Evolutionary conservation across 2,888 invertebrate species (phyloP).

Genomic region (Dascillus cervinus): DNA sequence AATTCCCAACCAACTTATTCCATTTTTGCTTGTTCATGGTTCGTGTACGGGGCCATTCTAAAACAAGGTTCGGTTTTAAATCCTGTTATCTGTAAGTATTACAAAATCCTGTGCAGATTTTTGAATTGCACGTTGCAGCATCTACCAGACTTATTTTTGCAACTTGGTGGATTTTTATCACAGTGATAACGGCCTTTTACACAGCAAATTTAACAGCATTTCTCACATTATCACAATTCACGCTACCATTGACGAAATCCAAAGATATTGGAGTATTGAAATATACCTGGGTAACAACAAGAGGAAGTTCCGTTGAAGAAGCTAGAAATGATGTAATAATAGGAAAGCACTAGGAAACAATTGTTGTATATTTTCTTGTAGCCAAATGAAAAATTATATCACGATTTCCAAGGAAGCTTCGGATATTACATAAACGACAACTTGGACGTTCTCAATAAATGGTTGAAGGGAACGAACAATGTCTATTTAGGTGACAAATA

Average conservation of each 20-base stretch:
- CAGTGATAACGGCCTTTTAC: conserved; percentile 80
- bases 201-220: conserved; percentile 88
- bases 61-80: conserved; percentile 78
- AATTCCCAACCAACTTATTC: neutral
- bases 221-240: conserved; percentile 76
- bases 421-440: conserved; percentile 25
- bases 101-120: neutral
- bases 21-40: conserved; percentile 61
- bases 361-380: neutral
- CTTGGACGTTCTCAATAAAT: conserved; percentile 39
- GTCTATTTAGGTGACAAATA: conserved; percentile 65
- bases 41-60: conserved; percentile 78
- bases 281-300: conserved; percentile 62
- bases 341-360: too few relatives aligned
- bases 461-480: conserved; percentile 43
- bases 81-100: conserved; percentile 63
- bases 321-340: conserved; percentile 49
- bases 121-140: conserved; percentile 48
- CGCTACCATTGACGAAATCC: conserved; percentile 65
- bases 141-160: conserved; percentile 77
- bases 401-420: conserved; percentile 12
- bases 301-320: conserved; percentile 63
- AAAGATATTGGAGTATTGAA: conserved; percentile 58
- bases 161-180: conserved; percentile 89
- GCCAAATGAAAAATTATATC: conserved; percentile 7